Evolutionary conservation across 1,140 invertebrate genomes (phyloP), one percentile per base, ranked within the genome.

Genomic region (Ptiloglossa arizonensis): DNA sequence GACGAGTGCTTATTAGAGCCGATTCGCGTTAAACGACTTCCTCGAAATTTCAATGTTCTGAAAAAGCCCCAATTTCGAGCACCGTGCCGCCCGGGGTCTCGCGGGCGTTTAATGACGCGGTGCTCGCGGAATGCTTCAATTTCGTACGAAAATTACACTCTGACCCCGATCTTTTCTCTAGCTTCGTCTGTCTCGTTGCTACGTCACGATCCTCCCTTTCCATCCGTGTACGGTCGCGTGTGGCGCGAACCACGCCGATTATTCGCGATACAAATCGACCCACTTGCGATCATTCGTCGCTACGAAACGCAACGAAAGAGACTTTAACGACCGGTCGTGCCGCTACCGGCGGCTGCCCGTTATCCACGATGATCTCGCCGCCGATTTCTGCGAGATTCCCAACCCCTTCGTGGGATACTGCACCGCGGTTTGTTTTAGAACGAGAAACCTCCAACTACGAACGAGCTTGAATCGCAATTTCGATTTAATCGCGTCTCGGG

Each of bases 241-340:
- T 70, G n/a, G 32, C 70, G 69, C 50, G 35, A 71, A 41, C 32
- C 38, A n/a, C 5, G 48, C 69, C n/a, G 71, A 82, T 82, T 80
- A 80, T 52, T 69, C 66, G 56, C 79, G 70, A 82, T 82, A 82
- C 38, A 75, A 82, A 80, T 69, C 71, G 80, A 82, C 80, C 80
- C 59, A 82, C 70, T 82, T 79, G 68, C 29, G 13, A 81, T 66
- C 75, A 57, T 50, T 80, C 29, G 22, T 38, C 44, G 38, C 62
- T 50, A 72, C 44, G 63, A 48, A 69, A 41, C 62, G 17, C 71
- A 1, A 64, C 46, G 44, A 46, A 44, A 44, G 74, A 68, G 72
- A 48, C 66, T 62, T 56, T 67, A 75, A 75, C 48, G 46, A 66
- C 27, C 4, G 59, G 35, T 60, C 19, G 22, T 24, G 41, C 9